Evolutionary conservation across 1,140 invertebrate species (phyloP).

Genomic region (Drosophila persimilis): DNA sequence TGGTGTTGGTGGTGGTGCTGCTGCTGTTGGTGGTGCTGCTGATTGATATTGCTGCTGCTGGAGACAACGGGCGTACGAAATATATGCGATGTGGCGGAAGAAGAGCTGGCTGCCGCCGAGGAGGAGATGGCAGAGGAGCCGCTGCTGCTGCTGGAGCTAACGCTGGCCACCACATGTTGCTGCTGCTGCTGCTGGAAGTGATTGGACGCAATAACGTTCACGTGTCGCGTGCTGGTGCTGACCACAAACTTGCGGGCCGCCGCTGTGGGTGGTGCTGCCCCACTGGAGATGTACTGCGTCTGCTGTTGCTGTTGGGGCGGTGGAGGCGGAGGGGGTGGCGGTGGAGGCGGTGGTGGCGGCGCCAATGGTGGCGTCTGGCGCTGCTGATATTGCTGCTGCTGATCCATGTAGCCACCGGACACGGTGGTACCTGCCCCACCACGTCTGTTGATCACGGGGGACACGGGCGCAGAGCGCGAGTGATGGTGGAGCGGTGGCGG

Average conservation of each 20-base stretch:
- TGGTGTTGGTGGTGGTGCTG: slow-evolving; percentile 42
- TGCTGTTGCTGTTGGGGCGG: slow-evolving; percentile 49
- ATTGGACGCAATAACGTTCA: slow-evolving; percentile 71
- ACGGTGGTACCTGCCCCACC: slow-evolving; percentile 28
- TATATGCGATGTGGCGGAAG: slow-evolving; percentile 48
- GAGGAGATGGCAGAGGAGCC: slow-evolving; percentile 32
- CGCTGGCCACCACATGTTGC: slow-evolving; percentile 57
- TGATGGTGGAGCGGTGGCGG: slow-evolving; percentile 76
- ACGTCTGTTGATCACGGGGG: slow-evolving; percentile 59
- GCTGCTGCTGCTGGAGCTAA: slow-evolving; percentile 54
- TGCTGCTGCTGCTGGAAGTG: slow-evolving; percentile 63
- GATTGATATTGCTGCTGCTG: slow-evolving; percentile 58
- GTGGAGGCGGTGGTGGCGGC: slow-evolving; percentile 38
- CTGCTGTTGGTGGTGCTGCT: slow-evolving; percentile 54
- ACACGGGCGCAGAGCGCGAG: slow-evolving; percentile 71
- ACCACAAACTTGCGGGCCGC: slow-evolving; percentile 75
- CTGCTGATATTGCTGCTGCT: slow-evolving; percentile 57
- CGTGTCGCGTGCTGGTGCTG: slow-evolving; percentile 71
- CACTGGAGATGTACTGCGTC: slow-evolving; percentile 38
- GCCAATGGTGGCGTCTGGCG: slow-evolving; percentile 61
- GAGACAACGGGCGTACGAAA: slow-evolving; percentile 82
- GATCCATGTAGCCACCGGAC: slow-evolving; percentile 42
- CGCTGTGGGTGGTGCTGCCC: slow-evolving; percentile 49
- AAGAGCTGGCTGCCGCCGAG: slow-evolving; percentile 20
- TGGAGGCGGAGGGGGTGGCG: slow-evolving; percentile 42